A percentile compares a stretch with the other conserved stretches of the same genome.
Evolutionary conservation across 2,888 invertebrate genomes (phyloP).

Genomic region (Hartigia nigra): DNA sequence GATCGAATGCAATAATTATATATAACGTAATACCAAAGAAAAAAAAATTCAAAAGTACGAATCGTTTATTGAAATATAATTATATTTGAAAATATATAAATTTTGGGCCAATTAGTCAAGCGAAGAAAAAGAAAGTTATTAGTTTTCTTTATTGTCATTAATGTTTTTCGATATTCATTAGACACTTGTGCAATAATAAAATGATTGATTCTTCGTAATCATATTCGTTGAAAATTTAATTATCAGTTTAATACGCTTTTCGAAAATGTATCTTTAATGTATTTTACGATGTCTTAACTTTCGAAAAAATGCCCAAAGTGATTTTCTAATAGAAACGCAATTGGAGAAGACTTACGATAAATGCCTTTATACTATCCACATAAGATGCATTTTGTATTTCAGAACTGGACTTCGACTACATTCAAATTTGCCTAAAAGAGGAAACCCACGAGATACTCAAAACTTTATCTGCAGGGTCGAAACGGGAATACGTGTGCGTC

Average conservation of each 20-base stretch:
- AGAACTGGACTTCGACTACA: neutral
- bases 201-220: neutral
- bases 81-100: neutral
- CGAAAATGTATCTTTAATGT: neutral
- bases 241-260: neutral
- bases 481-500: conserved; percentile 26
- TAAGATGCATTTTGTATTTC: neutral
- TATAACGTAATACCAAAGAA: neutral
- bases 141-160: neutral
- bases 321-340: neutral
- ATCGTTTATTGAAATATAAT: neutral
- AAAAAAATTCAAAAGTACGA: neutral
- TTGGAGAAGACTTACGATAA: neutral
- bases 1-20: neutral
- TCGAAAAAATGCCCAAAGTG: neutral
- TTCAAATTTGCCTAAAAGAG: neutral
- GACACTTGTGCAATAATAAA: conserved; percentile 9
- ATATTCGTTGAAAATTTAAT: neutral
- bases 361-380: conserved; percentile 2
- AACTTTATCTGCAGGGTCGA: neutral
- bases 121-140: no score
- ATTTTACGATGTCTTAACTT: neutral
- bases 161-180: neutral
- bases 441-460: conserved; percentile 11
- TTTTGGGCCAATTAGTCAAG: neutral